Evolutionary conservation across 2,113 vertebrate species (phyloP), one percentile per base, ranked within the genome.

Genomic region (Tupaia tana): DNA sequence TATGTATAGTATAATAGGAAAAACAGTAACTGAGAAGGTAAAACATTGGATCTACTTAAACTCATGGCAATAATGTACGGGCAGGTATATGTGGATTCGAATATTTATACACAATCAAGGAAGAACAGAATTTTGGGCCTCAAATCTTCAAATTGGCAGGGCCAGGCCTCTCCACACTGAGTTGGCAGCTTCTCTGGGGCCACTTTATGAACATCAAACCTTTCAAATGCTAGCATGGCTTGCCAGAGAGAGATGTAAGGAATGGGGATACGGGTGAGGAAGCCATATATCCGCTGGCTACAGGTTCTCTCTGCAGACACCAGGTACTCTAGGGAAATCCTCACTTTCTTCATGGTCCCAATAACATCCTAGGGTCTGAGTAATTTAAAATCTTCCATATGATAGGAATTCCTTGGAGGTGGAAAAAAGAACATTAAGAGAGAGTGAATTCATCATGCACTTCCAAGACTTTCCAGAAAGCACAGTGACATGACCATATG

Each of bases 381-480:
- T 93, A 91, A 95, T 81, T 93, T 90, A 91, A 93, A 94, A 86
- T 3, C 34, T 88, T 94, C 89, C 81, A 27, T 5, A 61, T 29
- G 29, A 66, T 9, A 92, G 78, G n/a, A 78, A 96, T 69, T 92
- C 66, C 75, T 80, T 43, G 22, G 73, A 86, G 59, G 74, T 66
- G 14, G 19, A 64, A 56, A 92, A 92, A 66, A 88, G 63, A 69
- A 64, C 20, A 82, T 31, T 20, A 86, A 84, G 74, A 29, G 58
- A 86, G 18, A 73, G 73, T 71, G 81, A 97, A 91, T 34, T 93
- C 83, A 92, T 69, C 69, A 69, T 20, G 78, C 70, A 83, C 56
- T 82, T 89, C 18, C 7, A 88, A 92, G 75, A 54, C 61, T 97
- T 96, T 93, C 86, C 81, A 92, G 79, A 78, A 94, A 90, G 71